Percentiles rank a stretch among this genome's conserved stretches.
These are phyloP conservation scores for Oophaga pumilio DNA, from an alignment of 2,113 vertebrate genomes.

Conservation along the genomic window DNA sequence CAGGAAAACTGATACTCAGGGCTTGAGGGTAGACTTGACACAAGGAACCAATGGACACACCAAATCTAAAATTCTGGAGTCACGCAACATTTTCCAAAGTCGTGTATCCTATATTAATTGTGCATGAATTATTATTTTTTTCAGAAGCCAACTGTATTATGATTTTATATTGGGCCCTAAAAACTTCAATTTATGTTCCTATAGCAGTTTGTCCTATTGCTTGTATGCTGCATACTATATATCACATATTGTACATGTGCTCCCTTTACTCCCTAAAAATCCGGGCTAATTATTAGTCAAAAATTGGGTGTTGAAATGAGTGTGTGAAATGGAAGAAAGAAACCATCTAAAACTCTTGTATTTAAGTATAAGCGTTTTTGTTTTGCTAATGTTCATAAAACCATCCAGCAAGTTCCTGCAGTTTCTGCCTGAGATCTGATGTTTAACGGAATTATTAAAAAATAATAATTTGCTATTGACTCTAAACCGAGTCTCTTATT, in stretches of 20 bases:
- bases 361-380: slow-evolving; percentile 2
- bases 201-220: background rate
- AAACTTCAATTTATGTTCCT: too few species aligned
- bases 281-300: slow-evolving; percentile 7
- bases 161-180: too few species aligned
- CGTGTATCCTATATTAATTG: too few species aligned
- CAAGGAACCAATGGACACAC: too few species aligned
- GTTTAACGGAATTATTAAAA: slow-evolving; percentile 11
- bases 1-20: too few species aligned
- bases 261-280: background rate
- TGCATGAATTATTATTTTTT: too few species aligned
- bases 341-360: slow-evolving; percentile 24
- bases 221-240: background rate
- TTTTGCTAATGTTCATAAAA: slow-evolving; percentile 29
- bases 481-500: slow-evolving; percentile 25
- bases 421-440: background rate
- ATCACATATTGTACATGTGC: background rate
- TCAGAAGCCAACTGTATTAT: too few species aligned
- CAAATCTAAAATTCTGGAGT: too few species aligned
- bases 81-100: too few species aligned
- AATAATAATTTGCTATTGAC: slow-evolving; percentile 38
- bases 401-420: background rate
- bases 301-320: background rate
- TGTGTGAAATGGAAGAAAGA: background rate
- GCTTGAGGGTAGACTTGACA: too few species aligned